Evolutionary conservation across 2,113 vertebrate genomes (phyloP), one percentile per base, ranked within the genome.

Genomic region (Coracopsis vasa): DNA sequence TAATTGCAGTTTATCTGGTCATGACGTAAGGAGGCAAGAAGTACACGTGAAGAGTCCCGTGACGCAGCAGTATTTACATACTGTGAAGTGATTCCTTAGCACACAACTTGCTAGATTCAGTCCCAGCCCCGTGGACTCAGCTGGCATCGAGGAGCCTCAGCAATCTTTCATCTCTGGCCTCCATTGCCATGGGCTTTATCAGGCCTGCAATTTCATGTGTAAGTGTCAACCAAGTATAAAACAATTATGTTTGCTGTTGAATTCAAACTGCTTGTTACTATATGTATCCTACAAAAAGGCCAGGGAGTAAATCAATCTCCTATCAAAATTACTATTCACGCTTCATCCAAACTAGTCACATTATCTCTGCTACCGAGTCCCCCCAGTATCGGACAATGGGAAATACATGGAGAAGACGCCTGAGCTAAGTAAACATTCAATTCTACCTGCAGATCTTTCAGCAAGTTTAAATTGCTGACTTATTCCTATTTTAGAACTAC

Each of bases 171-270:
- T 16, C 33, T 45, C 53, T 14, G 47, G 21, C 58, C 47, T 3
- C 2, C 6, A 0, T 0, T n/a, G 23, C 4, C 73, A 8, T 0
- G 4, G 11, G 64, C 14, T 60, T 61, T 29, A 33, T 50, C 79
- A 45, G n/a, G 12, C 23, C 72, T 53, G 50, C n/a, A 61, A 65
- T 20, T 60, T 39, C 81, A 81, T 0, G 0, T 4, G 44, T 60
- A 48, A 64, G 24, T 2, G 2, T 27, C 61, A 75, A 72, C 27
- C 18, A 65, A 88, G 50, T 4, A n/a, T 1, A 44, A 53, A 83
- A 44, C 25, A 65, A 53, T 2, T 41, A 3, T 9, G 13, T 31
- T 19, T 91, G 24, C 60, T 53, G 16, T n/a, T 80, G 48, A 60
- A 28, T 33, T 53, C 62, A 12, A 53, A 11, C 10, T 18, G n/a